Conservation (phyloP, 2,113 vertebrate species). For the Paramisgurnus dabryanus region DNA sequence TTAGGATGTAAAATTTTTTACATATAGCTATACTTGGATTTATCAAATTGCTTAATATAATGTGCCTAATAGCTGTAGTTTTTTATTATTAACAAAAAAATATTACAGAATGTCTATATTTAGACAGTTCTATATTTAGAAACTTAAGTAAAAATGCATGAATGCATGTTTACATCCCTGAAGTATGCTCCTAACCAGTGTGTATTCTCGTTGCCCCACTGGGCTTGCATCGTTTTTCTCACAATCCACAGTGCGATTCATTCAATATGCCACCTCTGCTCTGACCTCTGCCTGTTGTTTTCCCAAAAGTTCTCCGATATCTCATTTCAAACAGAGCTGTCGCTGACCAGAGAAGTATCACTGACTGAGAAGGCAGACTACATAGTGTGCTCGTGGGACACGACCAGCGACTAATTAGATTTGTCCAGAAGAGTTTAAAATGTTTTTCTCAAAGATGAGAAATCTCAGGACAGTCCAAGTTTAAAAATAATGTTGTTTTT, state of each 20-base stretch:
- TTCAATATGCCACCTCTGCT: slow-evolving; percentile 43
- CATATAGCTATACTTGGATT: too few species aligned
- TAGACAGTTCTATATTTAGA: too few species aligned
- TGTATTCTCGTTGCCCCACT: neutral
- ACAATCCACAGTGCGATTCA: slow-evolving; percentile 38
- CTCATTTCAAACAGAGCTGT: slow-evolving; percentile 52
- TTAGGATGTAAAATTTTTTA: too few species aligned
- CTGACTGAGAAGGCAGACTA: slow-evolving; percentile 23
- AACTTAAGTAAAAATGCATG: too few species aligned
- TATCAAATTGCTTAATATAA: too few species aligned
- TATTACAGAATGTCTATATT: too few species aligned
- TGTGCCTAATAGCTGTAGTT: too few species aligned
- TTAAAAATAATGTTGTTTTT: slow-evolving; percentile 13
- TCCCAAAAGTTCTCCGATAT: slow-evolving; percentile 44
- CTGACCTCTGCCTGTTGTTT: slow-evolving; percentile 45
- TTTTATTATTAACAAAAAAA: too few species aligned
- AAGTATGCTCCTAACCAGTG: neutral
- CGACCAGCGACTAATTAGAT: slow-evolving; percentile 53
- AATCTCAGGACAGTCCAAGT: slow-evolving; percentile 35
- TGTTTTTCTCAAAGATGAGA: slow-evolving; percentile 42
- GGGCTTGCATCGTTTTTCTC: slow-evolving; percentile 13
- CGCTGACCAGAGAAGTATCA: slow-evolving; percentile 12
- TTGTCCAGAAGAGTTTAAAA: slow-evolving; percentile 49
- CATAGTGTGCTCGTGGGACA: slow-evolving; percentile 34
- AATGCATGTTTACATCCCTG: neutral